phyloP scores from a whole-genome alignment of 1,140 invertebrate genomes.

The Cyphomyrmex costatus region DNA sequence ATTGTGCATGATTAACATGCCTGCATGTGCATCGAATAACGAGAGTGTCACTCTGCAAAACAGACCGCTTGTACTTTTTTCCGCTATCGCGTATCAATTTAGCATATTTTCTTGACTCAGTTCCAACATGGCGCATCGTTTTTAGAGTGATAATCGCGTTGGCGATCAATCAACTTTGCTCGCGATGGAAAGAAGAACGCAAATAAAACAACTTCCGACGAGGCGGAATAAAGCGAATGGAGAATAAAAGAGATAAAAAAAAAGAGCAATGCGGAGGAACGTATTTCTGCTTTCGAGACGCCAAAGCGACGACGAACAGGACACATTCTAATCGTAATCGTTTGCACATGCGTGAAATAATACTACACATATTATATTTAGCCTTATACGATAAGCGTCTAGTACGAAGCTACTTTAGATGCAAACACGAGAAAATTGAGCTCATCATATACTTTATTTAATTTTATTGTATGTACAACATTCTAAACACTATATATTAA shows the following conservation, averaged over 20 bases:
- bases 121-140: constrained; percentile 56
- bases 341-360: not conserved
- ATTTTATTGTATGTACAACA: not conserved
- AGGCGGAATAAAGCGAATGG: constrained; percentile 51
- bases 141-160: constrained; percentile 61
- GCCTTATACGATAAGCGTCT: not conserved
- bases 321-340: not conserved
- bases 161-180: constrained; percentile 61
- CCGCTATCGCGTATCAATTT: constrained; percentile 46
- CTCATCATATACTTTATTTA: not conserved
- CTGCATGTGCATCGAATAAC: constrained; percentile 44
- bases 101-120: constrained; percentile 63
- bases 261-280: not conserved
- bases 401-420: not conserved
- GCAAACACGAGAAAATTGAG: not conserved
- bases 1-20: constrained; percentile 48
- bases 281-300: constrained; percentile 41
- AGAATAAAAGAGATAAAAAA: constrained; percentile 28
- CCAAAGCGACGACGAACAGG: not conserved
- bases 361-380: not conserved
- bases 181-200: constrained; percentile 50
- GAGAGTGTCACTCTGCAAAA: constrained; percentile 43
- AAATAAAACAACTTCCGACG: constrained; percentile 58
- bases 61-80: constrained; percentile 28
- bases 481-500: not conserved